phyloP scores from a whole-genome alignment of 2,888 invertebrate species.

The Ganaspis brasiliensis region DNA sequence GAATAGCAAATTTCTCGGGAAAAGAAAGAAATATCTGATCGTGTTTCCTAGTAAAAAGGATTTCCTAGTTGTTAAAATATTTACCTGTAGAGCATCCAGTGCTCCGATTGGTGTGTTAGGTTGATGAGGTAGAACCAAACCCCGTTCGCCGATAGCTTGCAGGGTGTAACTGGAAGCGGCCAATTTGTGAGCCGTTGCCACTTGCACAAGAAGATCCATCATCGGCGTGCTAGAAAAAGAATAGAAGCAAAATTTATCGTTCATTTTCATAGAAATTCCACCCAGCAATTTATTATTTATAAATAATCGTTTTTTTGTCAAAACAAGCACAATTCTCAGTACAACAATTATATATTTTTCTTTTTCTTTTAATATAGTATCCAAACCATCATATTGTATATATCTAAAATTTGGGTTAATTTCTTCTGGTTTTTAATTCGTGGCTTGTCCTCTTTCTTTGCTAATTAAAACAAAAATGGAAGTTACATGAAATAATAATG shows the following conservation, averaged over 20 bases:
- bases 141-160: constrained; percentile 84
- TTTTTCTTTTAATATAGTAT: too few species aligned
- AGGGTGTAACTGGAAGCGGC: constrained; percentile 86
- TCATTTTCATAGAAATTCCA: not conserved
- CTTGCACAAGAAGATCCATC: constrained; percentile 89
- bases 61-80: constrained; percentile 51
- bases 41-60: not conserved
- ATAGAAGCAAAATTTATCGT: not conserved
- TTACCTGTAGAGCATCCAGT: constrained; percentile 81
- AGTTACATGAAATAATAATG: not conserved
- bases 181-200: constrained; percentile 86
- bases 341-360: not conserved
- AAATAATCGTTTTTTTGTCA: not conserved
- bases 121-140: constrained; percentile 85
- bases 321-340: not conserved
- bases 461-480: not conserved
- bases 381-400: too few species aligned
- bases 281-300: not conserved
- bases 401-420: constrained; percentile 15
- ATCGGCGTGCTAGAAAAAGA: constrained; percentile 86
- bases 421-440: constrained; percentile 6
- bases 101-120: constrained; percentile 88
- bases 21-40: constrained; percentile 4
- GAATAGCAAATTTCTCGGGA: not conserved
- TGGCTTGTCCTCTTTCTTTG: constrained; percentile 14